Evolutionary conservation across 2,113 vertebrate genomes (phyloP), one percentile per base, ranked within the genome.

Genomic region (Plotosus lineatus): DNA sequence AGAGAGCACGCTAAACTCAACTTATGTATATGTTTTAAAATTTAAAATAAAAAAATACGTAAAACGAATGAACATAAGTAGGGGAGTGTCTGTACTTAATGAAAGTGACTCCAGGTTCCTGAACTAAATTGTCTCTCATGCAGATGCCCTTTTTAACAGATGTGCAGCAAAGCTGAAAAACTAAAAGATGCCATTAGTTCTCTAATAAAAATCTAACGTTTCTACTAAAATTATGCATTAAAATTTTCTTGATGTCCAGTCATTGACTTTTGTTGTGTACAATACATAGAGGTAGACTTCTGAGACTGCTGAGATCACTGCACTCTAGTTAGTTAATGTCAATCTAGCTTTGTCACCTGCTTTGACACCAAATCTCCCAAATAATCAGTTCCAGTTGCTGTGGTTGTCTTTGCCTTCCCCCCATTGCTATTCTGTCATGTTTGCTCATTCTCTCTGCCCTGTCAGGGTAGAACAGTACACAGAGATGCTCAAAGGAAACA

Each of bases 291-390:
- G 81, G 51, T 63, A 61, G 69, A 36, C 83, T 60, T 21, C 75
- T 66, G 79, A 79, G 28, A 83, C 73, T 82, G 81, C 75, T 83
- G 26, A 73, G 42, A 80, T 89, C 66, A 83, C 76, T 65, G 77
- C 77, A 36, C 87, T 84, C 80, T 71, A 31, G 75, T 86, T 83
- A 83, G 83, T 88, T 86, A 88, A n/a, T n/a, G 88, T 79, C 81
- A 81, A 63, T 80, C 21, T 84, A 56, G 36, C 65, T 50, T 83
- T 87, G 83, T 85, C 74, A 72, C 17, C 79, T 50, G 75, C 75
- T 82, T 36, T 73, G 28, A 73, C 17, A 73, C 60, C 38, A 33
- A 10, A 56, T 83, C 68, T 48, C 12, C 28, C n/a, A 19, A n/a
- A 53, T 68, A 28, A 65, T 63, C 50, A 38, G 61, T n/a, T 68